A percentile compares a stretch with the other conserved stretches of the same genome.
phyloP scores from a whole-genome alignment of 2,113 vertebrate species.

The Vimba vimba region DNA sequence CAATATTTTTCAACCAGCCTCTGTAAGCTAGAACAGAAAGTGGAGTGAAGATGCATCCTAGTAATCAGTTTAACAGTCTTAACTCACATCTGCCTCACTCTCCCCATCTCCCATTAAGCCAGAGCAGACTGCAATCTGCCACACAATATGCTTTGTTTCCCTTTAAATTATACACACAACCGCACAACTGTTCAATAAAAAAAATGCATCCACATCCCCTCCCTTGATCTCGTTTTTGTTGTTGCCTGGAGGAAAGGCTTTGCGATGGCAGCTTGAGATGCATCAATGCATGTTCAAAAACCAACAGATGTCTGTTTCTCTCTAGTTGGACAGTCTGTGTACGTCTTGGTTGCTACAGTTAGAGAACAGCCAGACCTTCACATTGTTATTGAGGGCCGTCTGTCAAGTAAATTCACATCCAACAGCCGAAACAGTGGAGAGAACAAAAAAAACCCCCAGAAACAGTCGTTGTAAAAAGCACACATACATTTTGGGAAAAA shows the following conservation, averaged over 20 bases:
- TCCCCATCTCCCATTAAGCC: constrained; percentile 72
- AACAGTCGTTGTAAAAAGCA: neutral
- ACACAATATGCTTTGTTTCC: constrained; percentile 75
- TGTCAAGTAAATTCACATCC: constrained; percentile 43
- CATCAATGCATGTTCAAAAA: constrained; percentile 44
- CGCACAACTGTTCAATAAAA: constrained; percentile 62
- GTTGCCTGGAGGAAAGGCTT: constrained; percentile 33
- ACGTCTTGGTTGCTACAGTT: constrained; percentile 46
- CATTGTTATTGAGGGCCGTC: constrained; percentile 42
- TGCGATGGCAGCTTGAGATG: constrained; percentile 37
- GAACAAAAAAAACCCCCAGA: neutral
- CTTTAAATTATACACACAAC: constrained; percentile 75
- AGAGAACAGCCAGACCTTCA: constrained; percentile 52
- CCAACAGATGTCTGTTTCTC: constrained; percentile 52
- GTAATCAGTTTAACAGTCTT: constrained; percentile 47
- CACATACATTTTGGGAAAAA: neutral
- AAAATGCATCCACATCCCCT: constrained; percentile 39
- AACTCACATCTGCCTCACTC: constrained; percentile 50
- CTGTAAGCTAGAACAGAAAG: neutral
- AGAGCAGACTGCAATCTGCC: constrained; percentile 76
- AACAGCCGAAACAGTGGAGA: constrained; percentile 21
- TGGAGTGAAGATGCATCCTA: constrained; percentile 36
- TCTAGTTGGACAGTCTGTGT: constrained; percentile 46
- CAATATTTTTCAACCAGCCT: constrained; percentile 13
- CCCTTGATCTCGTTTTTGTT: constrained; percentile 54